phyloP scores from a whole-genome alignment of 2,797 vertebrate genomes.

The Enteromius anoplus region DNA sequence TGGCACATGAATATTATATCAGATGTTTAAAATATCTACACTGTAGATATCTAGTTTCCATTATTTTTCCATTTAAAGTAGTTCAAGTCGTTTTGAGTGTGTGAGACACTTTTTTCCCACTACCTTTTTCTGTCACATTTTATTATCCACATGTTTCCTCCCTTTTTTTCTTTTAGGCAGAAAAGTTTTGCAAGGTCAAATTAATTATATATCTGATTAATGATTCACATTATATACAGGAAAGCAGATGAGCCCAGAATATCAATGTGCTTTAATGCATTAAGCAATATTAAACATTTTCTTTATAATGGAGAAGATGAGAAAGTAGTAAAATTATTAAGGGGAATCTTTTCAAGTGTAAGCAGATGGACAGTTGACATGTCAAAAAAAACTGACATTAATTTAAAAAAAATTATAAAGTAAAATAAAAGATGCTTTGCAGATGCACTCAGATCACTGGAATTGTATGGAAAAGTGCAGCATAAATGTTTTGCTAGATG shows the following conservation, averaged over 20 bases:
- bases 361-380: not conserved
- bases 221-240: not conserved
- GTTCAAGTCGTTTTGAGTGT: not conserved
- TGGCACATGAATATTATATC: not conserved
- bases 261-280: not conserved
- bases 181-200: not conserved
- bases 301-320: not conserved
- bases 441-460: not conserved
- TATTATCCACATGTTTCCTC: not conserved
- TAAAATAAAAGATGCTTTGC: not conserved
- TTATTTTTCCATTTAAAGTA: not conserved
- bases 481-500: not conserved
- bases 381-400: not conserved
- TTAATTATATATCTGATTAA: not conserved
- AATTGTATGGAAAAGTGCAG: not conserved
- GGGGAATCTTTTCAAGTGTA: not conserved
- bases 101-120: not conserved
- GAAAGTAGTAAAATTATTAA: not conserved
- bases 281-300: not conserved
- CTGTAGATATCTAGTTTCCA: not conserved
- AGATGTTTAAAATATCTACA: not conserved
- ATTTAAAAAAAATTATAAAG: not conserved
- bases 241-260: not conserved
- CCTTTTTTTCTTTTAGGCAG: not conserved
- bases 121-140: not conserved